Evolutionary conservation across 2,888 invertebrate species (phyloP), one percentile per base, ranked within the genome.

Genomic region (Vanessa cardui): DNA sequence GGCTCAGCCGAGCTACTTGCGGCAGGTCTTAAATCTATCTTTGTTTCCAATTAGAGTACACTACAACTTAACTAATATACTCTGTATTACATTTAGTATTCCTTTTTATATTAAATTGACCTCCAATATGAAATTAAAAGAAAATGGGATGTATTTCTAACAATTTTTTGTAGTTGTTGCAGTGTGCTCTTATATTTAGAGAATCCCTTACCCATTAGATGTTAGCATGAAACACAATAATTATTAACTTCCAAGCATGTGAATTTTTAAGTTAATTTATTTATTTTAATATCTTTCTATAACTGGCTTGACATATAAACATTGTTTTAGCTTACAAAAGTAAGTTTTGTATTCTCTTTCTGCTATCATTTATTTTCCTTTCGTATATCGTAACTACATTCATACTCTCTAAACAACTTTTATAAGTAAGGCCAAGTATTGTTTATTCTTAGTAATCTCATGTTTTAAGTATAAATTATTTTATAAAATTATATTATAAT

Each of bases 1-100:
- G 91, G 92, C 73, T 93, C 93, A 56, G 80, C 88, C 74, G 94
- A 95, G 83, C 95, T 96, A 78, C 95, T 96, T 74, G 94, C 94
- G 81, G 93, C 94, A 90, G 95, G 95, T 90, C 94, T 93, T 77
- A 94, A 76, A 94, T 93, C 77, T 92, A 93, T 75, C 66, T 74
- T 85, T 64, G 69, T 71, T 76, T 74, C 58, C 59, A 12, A 49
- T 20, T 31, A 68, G 52, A 56, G 61, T 60, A 68, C 63, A 66
- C 58, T 74, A 72, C 70, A 65, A 63, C 67, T 15, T 45, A 44
- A 62, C 16, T 47, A 84, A 74, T 16, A 15, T 47, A 18, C n/a
- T 47, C 18, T 39, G 3, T 50, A 15, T 21, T 21, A 15, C 0
- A 15, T 16, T 15, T 6, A 54, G 16, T 52, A 26, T 16, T 21